Evolutionary conservation across 2,888 invertebrate genomes (phyloP), one percentile per base, ranked within the genome.

Genomic region (Allophyes oxyacanthae): DNA sequence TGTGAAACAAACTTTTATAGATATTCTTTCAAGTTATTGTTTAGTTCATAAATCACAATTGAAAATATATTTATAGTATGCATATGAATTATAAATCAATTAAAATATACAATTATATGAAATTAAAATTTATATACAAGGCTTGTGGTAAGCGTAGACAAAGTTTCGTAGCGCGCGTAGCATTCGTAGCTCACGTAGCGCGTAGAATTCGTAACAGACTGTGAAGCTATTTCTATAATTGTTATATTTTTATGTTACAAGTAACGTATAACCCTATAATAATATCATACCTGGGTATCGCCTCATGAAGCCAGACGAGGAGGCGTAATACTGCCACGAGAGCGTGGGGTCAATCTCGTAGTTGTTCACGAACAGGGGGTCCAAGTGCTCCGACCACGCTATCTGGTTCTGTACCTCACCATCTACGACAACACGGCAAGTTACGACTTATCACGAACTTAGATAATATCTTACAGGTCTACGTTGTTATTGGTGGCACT

Each of bases 281-380:
- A 40, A 10, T 7, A 6, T 48, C 44, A 20, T 10, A 66, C 99
- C 99, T 86, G 99, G 99, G 94, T 97, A 99, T 81, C 98, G 96
- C 78, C 99, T 95, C 88, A 99, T 96, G 90, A 99, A 99, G 45
- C 99, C 99, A 1, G 96, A 95, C n/a, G 98, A 97, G 51, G 99
- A 98, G 48, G 99, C 99, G 91, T 98, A 99, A 93, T 99, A 99
- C 93, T 99, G 99, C 98, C 99, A 99, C n/a, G 98, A 98, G 37
- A 99, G 94, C 0, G 97, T 97, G 0, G 98, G 97, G 91, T 99
- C 98, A 69, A 96, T 96, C 84, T 98, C 97, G 85, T 97, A 97
- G 94, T 99, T 99, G 85, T 97, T 97, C 75, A 96, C 96, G 90
- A 99, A 99, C 64, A 97, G 94, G 14, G 97, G 96, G 88, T 99